Evolutionary conservation across 2,797 vertebrate genomes (phyloP), one percentile per base, ranked within the genome.

Genomic region (Loriculus beryllinus): DNA sequence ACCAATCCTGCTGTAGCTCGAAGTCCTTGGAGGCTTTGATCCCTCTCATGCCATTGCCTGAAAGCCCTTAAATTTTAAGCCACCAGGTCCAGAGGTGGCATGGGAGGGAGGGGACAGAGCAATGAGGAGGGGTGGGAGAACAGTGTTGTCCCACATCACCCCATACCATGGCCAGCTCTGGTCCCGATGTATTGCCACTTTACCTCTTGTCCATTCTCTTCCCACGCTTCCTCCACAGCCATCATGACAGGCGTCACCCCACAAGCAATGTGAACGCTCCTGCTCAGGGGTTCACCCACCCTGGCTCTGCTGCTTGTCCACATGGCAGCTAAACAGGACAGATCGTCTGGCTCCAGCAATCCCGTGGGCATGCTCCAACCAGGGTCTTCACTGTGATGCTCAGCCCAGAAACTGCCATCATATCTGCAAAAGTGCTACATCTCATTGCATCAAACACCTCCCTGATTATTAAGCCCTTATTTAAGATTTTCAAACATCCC

Each of bases 111-210:
- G 12, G 31, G 48, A n/a, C 10, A 9, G 48, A 65, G 42, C 2
- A 14, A 5, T 3, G 0, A 80, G 86, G 13, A 51, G 43, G 60
- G 28, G 22, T 26, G 63, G 35, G 60, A 54, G 54, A 45, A 21
- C 49, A 76, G 28, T 0, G 10, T 23, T 0, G 0, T 48, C 21
- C 7, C 35, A 35, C 43, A 26, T 12, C 7, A 1, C 35, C 43
- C 40, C 3, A 3, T 15, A 21, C 48, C 9, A 1, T 3, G 0
- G 23, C 51, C 6, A 5, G 65, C 39, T 72, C 22, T 0, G 0
- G 4, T 40, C 54, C 63, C 49, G 3, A 39, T 0, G 0, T 14
- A n/a, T 31, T 0, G 3, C 80, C 71, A 49, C 3, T 0, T 92
- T 93, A 88, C 93, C 91, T 93, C 68, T 85, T 0, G 2, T 23